Percentiles rank a stretch among this genome's conserved stretches.
These are phyloP conservation scores for Carduelis carduelis DNA, from an alignment of 2,797 vertebrate genomes.

Conservation along the genomic window DNA sequence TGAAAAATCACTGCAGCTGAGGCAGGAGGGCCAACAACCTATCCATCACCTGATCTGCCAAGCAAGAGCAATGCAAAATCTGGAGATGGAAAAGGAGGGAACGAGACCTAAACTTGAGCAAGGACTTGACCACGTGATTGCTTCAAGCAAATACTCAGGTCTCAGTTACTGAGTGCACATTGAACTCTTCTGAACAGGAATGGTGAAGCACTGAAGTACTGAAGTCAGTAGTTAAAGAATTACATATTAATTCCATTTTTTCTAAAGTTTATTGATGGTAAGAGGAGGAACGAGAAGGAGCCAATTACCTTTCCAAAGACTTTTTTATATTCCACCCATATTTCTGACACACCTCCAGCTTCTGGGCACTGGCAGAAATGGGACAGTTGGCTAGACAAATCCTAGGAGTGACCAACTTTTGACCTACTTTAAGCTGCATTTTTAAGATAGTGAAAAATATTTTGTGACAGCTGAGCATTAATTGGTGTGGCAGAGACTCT, in stretches of 20 bases:
- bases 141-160: neutral
- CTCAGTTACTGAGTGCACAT: neutral
- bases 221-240: neutral
- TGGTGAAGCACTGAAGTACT: neutral
- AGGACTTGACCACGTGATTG: neutral
- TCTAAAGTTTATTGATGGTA: neutral
- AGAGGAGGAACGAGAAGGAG: neutral
- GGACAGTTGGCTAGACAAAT: conserved; percentile 14
- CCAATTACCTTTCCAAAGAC: neutral
- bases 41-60: neutral
- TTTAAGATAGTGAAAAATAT: conserved; percentile 30
- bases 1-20: neutral
- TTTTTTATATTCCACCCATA: neutral
- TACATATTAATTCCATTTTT: neutral
- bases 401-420: conserved; percentile 37
- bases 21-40: neutral
- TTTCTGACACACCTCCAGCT: neutral
- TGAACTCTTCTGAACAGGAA: neutral
- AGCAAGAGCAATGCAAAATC: neutral
- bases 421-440: neutral
- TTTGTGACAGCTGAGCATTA: conserved; percentile 33
- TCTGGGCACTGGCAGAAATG: neutral
- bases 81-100: neutral
- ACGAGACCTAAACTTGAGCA: neutral
- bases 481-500: neutral